Evolutionary conservation across 2,113 vertebrate species (phyloP).

Genomic region (Tachysurus vachellii): DNA sequence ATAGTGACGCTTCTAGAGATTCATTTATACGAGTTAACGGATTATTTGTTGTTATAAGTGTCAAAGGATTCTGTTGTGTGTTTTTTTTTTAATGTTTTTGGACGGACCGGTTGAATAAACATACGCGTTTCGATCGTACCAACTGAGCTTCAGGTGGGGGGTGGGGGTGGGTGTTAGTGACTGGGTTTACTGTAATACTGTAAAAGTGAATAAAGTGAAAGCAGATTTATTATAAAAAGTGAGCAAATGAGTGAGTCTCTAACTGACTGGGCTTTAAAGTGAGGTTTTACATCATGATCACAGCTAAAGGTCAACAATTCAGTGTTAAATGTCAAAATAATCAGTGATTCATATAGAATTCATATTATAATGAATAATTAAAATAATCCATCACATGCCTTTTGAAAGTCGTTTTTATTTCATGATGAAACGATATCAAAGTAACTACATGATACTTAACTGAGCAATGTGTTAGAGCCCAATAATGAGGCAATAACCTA

Average conservation of each 20-base stretch:
- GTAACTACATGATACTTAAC: neutral
- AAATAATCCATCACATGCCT: neutral
- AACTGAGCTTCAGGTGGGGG: neutral
- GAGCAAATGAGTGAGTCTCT: too few species aligned
- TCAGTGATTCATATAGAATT: neutral
- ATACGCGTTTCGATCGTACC: neutral
- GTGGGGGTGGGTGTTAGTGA: too few species aligned
- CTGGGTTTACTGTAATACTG: neutral
- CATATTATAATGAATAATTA: neutral
- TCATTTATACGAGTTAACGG: neutral
- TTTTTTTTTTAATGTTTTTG: neutral
- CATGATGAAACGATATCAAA: neutral
- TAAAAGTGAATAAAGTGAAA: neutral
- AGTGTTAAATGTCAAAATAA: neutral
- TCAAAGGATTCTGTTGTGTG: neutral
- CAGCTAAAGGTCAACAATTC: too few species aligned
- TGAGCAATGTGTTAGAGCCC: neutral
- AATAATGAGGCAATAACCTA: neutral
- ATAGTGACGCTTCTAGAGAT: neutral
- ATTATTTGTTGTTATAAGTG: neutral
- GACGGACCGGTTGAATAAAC: neutral
- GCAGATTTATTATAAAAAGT: too few species aligned
- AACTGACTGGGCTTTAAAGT: too few species aligned
- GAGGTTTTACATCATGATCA: too few species aligned
- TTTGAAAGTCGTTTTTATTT: neutral